Conservation (phyloP, 2,113 vertebrate species). For the Columba janthina region DNA sequence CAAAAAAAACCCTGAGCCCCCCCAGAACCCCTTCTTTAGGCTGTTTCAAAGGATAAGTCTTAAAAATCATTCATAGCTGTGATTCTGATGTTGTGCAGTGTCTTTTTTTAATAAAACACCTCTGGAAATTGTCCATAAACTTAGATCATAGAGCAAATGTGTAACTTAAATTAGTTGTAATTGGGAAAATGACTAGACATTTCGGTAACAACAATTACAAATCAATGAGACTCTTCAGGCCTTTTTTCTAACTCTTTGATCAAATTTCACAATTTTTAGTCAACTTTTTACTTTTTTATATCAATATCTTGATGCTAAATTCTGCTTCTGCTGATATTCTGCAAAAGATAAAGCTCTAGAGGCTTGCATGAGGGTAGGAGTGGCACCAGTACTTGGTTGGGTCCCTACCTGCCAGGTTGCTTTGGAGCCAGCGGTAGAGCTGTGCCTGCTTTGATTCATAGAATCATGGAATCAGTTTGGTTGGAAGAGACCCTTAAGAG, state of each 20-base stretch:
- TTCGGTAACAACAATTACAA: not conserved
- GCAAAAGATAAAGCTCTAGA: not conserved
- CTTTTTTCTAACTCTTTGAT: not conserved
- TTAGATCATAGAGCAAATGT: not conserved
- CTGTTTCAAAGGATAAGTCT: not conserved
- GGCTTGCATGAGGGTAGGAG: not conserved
- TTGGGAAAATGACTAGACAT: not conserved
- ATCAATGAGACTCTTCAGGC: not conserved
- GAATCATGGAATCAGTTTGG: too few species aligned
- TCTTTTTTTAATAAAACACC: not conserved
- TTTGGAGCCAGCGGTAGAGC: not conserved
- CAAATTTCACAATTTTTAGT: not conserved
- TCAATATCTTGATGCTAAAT: not conserved
- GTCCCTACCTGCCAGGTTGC: not conserved
- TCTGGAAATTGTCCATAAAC: not conserved
- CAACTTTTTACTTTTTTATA: not conserved
- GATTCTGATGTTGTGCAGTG: not conserved
- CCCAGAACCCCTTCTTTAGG: not conserved
- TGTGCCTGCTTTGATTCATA: not conserved
- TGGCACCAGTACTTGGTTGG: too few species aligned
- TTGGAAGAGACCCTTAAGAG: too few species aligned
- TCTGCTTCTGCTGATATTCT: not conserved
- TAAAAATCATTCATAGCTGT: not conserved
- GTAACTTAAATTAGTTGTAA: not conserved
- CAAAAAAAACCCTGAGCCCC: too few species aligned